Evolutionary conservation across 2,888 invertebrate species (phyloP), one percentile per base, ranked within the genome.

Genomic region (Hydrotaea diabolus): DNA sequence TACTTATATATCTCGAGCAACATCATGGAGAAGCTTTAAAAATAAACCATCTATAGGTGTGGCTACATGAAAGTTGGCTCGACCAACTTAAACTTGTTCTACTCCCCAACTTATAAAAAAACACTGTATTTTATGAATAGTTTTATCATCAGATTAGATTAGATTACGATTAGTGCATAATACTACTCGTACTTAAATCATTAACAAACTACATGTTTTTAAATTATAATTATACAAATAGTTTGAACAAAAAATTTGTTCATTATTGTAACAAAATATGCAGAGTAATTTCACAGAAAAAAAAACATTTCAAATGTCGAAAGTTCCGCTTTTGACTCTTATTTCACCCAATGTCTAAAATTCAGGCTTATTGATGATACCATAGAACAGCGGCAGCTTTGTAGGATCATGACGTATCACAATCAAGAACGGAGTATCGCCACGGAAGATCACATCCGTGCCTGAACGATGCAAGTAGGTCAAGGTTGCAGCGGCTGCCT

Each of bases 341-440:
- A 31, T 31, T 31, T 31, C 23, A 64, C 46, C 73, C 21, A 71
- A n/a, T 71, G 21, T 72, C 53, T 80, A 83, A 2, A 78, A 57
- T 71, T 85, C 81, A n/a, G 95, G 95, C 77, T 92, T 92, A 85
- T 94, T 93, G 3, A 95, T 93, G 13, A 94, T 92, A 0, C 95
- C 96, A 94, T 95, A 95, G 90, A 96, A 96, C 73, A 95, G 90
- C 11, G 95, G 93, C 3, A 95, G 89, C 86, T 94, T 94, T 5
- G 95, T 94, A 4, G 93, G 91, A 87, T 95, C 94, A 87, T 95
- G 94, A 85, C 95, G 93, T 82, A 96, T 94, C 88, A 95, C 93
- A 88, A 96, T 94, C 43, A 95, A 89, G 89, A 96, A 96, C 0
- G 96, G 96, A 69, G 94, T 93, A 87, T 96, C 94, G 3, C 94